Evolutionary conservation across 2,888 invertebrate species (phyloP), one percentile per base, ranked within the genome.

Genomic region (Drosophila koepferae): DNA sequence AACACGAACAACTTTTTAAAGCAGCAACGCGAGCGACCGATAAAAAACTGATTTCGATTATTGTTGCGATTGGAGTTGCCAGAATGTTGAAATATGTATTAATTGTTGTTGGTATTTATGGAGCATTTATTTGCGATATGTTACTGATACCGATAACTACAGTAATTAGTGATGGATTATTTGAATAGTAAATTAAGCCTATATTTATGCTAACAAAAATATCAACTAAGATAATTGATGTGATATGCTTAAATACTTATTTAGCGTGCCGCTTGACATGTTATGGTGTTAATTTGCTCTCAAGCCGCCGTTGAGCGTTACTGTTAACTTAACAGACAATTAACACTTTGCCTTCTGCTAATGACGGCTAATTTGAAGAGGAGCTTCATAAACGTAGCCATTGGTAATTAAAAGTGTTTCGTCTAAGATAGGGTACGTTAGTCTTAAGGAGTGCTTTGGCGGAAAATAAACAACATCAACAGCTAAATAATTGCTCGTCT

Each of bases 401-500:
- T 10, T 23, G 12, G 1, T 46, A 38, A 59, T 46, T 59, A 55
- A 54, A 55, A 18, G 41, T 40, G 40, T 28, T 16, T n/a, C 6
- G 41, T 10, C 14, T 16, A 34, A 9, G 10, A 23, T 10, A n/a
- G 3, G 8, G 23, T 23, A n/a, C 16, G 5, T 38, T 23, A 14
- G 8, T 18, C 9, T 40, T 23, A n/a, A 18, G 44, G 61, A 73
- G 86, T 86, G 70, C 77, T 64, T 34, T 61, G 75, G 66, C 76
- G 28, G 41, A 31, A 28, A 55, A 41, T 38, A 77, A 55, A 77
- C 46, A 41, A 36, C 40, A 64, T 36, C 41, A 43, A 34, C 36
- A 34, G 34, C 69, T 78, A 78, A 64, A 80, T 88, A 84, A 88
- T 85, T 84, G 80, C 72, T 51, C 54, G 68, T 75, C 74, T 71